Base-by-base conservation (phyloP, 23 tunicate species). In the Halocynthia roretzi region DNA sequence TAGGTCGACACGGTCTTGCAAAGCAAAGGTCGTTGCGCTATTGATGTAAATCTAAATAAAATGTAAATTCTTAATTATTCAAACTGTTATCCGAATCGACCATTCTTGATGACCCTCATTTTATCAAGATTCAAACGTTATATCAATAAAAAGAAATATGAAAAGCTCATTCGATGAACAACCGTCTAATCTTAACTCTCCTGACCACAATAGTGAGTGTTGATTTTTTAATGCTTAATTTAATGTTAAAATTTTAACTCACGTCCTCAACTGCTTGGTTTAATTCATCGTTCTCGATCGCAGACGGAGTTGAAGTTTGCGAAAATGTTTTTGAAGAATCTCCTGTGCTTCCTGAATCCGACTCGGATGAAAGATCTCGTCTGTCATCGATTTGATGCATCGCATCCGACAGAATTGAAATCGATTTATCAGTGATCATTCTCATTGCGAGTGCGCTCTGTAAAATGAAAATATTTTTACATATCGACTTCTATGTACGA, bases 391-490 rank as follows among this genome's bases (percentile, higher is more conserved):
- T 70, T 10, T 52, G n/a, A 18, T 73, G 57, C 8, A 73, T 53
- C 8, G 78, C 54, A 8, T 73, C 78, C n/a, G 78, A 51, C 18
- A 73, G 62, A 73, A 73, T 73, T 20, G 18, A 40, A 7, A 73
- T 54, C 67, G 78, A 18, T 53, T 73, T 73, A 8, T 52, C n/a
- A 52, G 53, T 73, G 48, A 73, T 12, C 61, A 73, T 73, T 12
- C 78, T 52, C 62, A 73, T 73, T 73, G 61, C 78, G 54, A 73
- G 62, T 53, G 78, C 62, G 22, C 78, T 73, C 78, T 73, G 61
- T 7, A 73, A n/a, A 63, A 10, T 63, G 11, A 63, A 63, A 63
- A 7, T n/a, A n/a, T n/a, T n/a, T n/a, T n/a, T n/a, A n/a, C n/a
- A n/a, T n/a, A n/a, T n/a, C n/a, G n/a, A n/a, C n/a, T n/a, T n/a